Evolutionary conservation across 1,140 invertebrate species (phyloP), one percentile per base, ranked within the genome.

Genomic region (Anoplophora glabripennis): DNA sequence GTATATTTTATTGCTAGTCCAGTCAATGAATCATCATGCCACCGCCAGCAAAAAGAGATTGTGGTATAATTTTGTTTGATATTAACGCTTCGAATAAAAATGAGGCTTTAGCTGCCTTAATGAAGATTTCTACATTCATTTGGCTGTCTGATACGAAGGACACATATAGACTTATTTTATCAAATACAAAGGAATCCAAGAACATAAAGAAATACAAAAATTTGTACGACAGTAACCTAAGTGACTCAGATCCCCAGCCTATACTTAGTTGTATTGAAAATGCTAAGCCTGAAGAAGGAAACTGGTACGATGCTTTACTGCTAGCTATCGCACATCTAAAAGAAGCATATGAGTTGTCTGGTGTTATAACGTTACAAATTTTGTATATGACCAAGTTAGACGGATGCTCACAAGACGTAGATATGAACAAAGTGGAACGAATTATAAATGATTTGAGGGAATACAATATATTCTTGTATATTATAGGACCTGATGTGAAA

Each of bases 1-100:
- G 3, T 28, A 28, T 28, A 28, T 28, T 28, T 28, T 28, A 3
- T 28, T 28, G 21, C 21, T 28, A 28, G 21, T 28, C 5, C 5
- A 3, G 21, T 28, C n/a, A 38, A 38, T 38, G 11, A 92, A 54
- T 78, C 21, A 63, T 37, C 36, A 67, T 67, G 65, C 55, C 65
- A 37, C 62, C 61, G 14, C 36, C 49, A 18, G 35, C 52, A 10
- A 59, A 59, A 49, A 67, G 40, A 59, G 52, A 67, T 18, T 52
- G 49, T 36, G 53, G 57, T 37, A 38, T 67, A 14, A 59, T 67
- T 45, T 53, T 64, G 18, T 59, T 64, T 48, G 65, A 64, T 53
- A 11, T 67, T 9, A 53, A 48, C 11, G 17, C 49, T 11, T n/a
- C 17, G 3, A 28, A 46, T 35, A 42, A 37, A n/a, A 9, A 51